Conservation (phyloP, 1,140 invertebrate genomes). For the Sminthurinus signatus region DNA sequence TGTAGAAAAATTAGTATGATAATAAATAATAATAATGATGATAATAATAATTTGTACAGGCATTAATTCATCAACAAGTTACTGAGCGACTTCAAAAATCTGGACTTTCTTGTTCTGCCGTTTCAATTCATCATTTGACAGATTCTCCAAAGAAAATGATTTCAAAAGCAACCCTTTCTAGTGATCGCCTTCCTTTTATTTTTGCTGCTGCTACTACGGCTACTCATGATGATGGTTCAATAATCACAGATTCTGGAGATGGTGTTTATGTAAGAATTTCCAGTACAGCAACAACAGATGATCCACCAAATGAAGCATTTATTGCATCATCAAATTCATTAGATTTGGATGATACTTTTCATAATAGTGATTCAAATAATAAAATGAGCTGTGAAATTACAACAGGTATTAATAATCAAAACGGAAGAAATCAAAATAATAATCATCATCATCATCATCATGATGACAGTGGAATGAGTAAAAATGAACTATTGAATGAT, state of each 20-base stretch:
- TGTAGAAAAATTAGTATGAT: no score
- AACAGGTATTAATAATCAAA: no score
- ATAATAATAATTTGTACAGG: conserved; percentile 6
- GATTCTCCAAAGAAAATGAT: conserved; percentile 17
- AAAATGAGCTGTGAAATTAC: background rate
- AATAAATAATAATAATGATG: no score
- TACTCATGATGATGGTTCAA: background rate
- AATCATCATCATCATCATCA: no score
- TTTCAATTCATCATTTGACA: conserved; percentile 31
- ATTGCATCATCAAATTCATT: conserved; percentile 23
- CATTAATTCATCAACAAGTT: conserved; percentile 13
- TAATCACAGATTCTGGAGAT: conserved; percentile 8
- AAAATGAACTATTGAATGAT: background rate
- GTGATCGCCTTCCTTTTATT: background rate
- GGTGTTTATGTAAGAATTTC: conserved; percentile 29
- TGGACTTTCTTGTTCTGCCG: background rate
- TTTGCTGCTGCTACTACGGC: no score
- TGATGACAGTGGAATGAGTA: background rate
- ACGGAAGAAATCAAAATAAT: no score
- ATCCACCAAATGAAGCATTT: conserved; percentile 32
- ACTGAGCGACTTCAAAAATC: conserved; percentile 1
- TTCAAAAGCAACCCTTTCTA: background rate
- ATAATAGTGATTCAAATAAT: background rate
- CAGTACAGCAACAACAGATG: conserved; percentile 6
- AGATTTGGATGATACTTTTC: background rate